Evolutionary conservation across 2,113 vertebrate genomes (phyloP).

Genomic region (Drymodes brunneopygia): DNA sequence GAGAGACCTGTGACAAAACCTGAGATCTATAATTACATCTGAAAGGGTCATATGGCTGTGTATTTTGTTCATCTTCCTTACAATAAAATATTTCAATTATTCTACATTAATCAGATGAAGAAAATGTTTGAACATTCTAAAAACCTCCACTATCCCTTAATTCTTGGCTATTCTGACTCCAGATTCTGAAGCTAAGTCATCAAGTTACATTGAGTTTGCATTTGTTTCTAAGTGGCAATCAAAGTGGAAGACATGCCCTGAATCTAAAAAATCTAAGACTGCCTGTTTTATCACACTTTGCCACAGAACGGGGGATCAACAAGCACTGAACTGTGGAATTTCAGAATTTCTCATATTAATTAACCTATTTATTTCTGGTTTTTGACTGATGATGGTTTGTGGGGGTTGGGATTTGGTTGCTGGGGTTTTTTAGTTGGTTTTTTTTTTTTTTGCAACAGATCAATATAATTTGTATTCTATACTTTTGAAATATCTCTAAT

Average conservation of each 20-base stretch:
- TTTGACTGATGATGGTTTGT: not conserved
- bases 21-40: not conserved
- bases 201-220: not conserved
- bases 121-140: not conserved
- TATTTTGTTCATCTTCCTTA: not conserved
- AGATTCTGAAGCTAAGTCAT: not conserved
- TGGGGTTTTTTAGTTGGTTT: accelerated
- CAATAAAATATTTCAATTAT: not conserved
- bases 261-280: not conserved
- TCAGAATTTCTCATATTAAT: not conserved
- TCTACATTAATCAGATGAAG: not conserved
- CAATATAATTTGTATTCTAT: not conserved
- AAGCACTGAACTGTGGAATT: not conserved
- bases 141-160: not conserved
- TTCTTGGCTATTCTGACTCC: not conserved
- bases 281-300: not conserved
- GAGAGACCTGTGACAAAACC: not conserved
- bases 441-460: not conserved
- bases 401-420: not conserved
- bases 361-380: not conserved
- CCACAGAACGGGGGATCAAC: not conserved
- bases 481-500: not conserved
- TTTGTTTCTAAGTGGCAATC: not conserved
- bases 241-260: not conserved
- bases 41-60: not conserved